Conservation (phyloP, 1,140 invertebrate species). For the Zaprionus vittiger region DNA sequence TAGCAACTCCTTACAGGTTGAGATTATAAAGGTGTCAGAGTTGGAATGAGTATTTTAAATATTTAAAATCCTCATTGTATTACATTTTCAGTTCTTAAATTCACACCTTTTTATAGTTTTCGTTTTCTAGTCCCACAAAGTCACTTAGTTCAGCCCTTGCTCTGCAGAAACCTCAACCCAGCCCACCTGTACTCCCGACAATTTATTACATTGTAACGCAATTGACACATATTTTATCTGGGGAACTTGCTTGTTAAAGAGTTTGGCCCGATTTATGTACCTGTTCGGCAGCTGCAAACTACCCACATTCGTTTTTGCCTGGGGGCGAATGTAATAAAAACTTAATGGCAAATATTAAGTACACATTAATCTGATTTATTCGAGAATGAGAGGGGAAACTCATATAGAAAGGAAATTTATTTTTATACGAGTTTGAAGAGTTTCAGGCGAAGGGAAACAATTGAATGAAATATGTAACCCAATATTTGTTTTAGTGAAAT, state of each 20-base stretch:
- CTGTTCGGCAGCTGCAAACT: slow-evolving; percentile 21
- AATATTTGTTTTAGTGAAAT: slow-evolving; percentile 10
- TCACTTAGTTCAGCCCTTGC: background rate
- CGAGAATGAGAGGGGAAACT: slow-evolving; percentile 1
- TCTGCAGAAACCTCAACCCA: too few relatives aligned
- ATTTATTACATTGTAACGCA: slow-evolving; percentile 29
- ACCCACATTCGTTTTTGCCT: background rate
- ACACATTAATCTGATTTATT: slow-evolving; percentile 78
- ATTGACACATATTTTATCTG: slow-evolving; percentile 46
- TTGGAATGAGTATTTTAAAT: background rate
- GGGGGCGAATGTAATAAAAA: slow-evolving; percentile 64
- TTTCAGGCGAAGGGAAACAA: slow-evolving; percentile 1
- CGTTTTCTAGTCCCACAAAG: background rate
- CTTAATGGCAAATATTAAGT: slow-evolving; percentile 73
- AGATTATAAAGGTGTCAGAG: background rate
- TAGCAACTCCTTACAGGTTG: background rate
- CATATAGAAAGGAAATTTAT: slow-evolving; percentile 47
- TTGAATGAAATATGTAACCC: slow-evolving; percentile 14
- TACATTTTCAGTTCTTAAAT: background rate
- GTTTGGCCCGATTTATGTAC: slow-evolving; percentile 61
- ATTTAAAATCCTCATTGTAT: background rate
- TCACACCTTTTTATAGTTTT: background rate
- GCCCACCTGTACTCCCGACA: background rate
- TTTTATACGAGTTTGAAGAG: slow-evolving; percentile 64
- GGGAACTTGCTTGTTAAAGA: slow-evolving; percentile 9